These are phyloP conservation scores for Rhyacophila brunnea DNA, from an alignment of 1,140 invertebrate genomes.

Conservation along the genomic window DNA sequence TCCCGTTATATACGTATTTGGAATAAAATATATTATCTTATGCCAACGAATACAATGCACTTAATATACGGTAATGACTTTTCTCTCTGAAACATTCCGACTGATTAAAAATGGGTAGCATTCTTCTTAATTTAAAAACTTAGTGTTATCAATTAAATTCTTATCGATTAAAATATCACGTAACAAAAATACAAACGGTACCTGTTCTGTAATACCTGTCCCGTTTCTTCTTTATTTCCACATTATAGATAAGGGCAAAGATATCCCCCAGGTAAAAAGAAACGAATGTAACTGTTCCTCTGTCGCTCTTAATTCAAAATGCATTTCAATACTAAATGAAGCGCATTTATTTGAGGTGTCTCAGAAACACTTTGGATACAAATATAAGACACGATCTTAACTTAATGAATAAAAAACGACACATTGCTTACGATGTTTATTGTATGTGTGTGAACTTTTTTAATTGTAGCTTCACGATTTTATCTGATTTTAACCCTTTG, in stretches of 20 bases:
- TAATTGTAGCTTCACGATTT: slow-evolving; percentile 16
- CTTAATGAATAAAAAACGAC: slow-evolving; percentile 1
- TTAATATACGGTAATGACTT: too few relatives aligned
- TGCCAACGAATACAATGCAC: too few relatives aligned
- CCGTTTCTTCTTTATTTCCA: too few relatives aligned
- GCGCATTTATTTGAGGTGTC: slow-evolving; percentile 18
- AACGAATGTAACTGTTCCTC: too few relatives aligned
- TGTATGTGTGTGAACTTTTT: slow-evolving; percentile 20
- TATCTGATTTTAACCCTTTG: slow-evolving; percentile 11
- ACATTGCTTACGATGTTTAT: neutral
- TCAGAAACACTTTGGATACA: slow-evolving; percentile 7
- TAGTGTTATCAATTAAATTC: slow-evolving; percentile 12
- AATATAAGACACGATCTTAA: neutral
- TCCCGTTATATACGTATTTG: too few relatives aligned
- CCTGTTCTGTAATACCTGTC: too few relatives aligned
- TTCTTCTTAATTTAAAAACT: slow-evolving; percentile 1
- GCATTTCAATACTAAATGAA: slow-evolving; percentile 16
- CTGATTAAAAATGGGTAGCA: too few relatives aligned
- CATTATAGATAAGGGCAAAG: too few relatives aligned
- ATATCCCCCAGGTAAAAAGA: too few relatives aligned
- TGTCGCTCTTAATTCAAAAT: too few relatives aligned
- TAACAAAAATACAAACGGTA: neutral
- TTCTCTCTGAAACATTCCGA: too few relatives aligned
- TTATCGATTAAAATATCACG: slow-evolving; percentile 12
- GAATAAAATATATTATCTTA: too few relatives aligned